Conservation (phyloP, 2,113 vertebrate genomes). For the Galbula dea region DNA sequence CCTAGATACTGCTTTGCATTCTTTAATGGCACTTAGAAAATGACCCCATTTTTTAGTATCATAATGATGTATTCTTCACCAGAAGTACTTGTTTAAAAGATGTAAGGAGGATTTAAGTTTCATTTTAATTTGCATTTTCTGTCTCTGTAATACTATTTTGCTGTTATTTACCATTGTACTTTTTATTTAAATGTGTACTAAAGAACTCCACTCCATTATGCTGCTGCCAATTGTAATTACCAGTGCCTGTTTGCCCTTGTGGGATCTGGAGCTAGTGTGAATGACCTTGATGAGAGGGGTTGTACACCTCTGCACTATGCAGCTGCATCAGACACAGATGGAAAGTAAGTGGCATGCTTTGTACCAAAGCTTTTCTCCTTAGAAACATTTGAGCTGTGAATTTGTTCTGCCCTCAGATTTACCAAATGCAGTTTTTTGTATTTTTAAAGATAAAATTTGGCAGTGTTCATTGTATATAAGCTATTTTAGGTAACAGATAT, state of each 20-base stretch:
- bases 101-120: slow-evolving; percentile 8
- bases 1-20: background rate
- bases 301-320: slow-evolving; percentile 97
- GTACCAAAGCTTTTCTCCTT: background rate
- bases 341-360: slow-evolving; percentile 83
- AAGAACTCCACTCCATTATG: slow-evolving; percentile 96
- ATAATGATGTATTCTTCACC: background rate
- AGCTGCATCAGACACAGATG: slow-evolving; percentile 95
- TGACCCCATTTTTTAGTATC: background rate
- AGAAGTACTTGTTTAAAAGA: background rate
- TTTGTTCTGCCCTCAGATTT: background rate
- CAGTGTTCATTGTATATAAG: background rate
- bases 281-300: slow-evolving; percentile 93
- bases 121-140: slow-evolving; percentile 55
- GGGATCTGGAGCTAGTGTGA: slow-evolving; percentile 97
- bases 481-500: background rate
- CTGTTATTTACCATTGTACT: slow-evolving; percentile 47
- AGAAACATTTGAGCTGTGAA: background rate
- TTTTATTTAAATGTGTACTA: slow-evolving; percentile 62
- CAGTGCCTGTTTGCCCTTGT: slow-evolving; percentile 99
- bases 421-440: background rate
- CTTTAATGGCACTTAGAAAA: background rate
- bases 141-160: slow-evolving; percentile 31
- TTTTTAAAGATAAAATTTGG: background rate
- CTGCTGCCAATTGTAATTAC: slow-evolving; percentile 98